Evolutionary conservation across 2,797 vertebrate genomes (phyloP).

Genomic region (Coranthus polyacanthus): DNA sequence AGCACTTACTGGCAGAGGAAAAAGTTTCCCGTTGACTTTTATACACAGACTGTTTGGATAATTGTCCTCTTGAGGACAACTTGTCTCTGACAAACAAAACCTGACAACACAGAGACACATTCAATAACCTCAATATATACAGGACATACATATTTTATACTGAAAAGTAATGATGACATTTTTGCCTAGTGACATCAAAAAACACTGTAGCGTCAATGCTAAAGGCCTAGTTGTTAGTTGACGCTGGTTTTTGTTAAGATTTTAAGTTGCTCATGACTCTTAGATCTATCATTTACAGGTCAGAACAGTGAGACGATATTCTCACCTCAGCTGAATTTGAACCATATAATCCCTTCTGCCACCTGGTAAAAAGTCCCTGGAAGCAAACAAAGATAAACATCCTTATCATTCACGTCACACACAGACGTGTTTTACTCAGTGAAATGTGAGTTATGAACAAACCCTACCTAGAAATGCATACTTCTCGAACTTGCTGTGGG

Average conservation of each 20-base stretch:
- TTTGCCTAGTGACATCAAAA: too few species aligned
- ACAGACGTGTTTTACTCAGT: neutral
- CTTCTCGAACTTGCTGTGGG: conserved; percentile 97
- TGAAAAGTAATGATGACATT: too few species aligned
- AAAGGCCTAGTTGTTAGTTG: too few species aligned
- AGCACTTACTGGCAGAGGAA: conserved; percentile 94
- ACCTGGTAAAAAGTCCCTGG: conserved; percentile 95
- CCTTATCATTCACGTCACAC: neutral
- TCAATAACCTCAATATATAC: neutral
- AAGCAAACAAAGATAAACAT: conserved; percentile 13
- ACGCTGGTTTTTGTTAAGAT: too few species aligned
- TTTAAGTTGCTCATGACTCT: too few species aligned
- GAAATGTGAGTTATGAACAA: neutral
- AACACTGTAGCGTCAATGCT: too few species aligned
- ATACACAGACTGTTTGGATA: conserved; percentile 97
- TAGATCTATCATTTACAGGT: too few species aligned
- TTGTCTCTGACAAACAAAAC: conserved; percentile 97
- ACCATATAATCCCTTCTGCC: conserved; percentile 97
- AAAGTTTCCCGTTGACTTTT: conserved; percentile 98
- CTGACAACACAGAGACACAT: conserved; percentile 76
- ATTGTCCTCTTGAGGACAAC: conserved; percentile 98
- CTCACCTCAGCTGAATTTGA: conserved; percentile 96
- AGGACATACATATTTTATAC: neutral
- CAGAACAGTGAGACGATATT: neutral
- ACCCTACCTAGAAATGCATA: conserved; percentile 97